Evolutionary conservation across 2,888 invertebrate species (phyloP).

Genomic region (Temnothorax unifasciatus): DNA sequence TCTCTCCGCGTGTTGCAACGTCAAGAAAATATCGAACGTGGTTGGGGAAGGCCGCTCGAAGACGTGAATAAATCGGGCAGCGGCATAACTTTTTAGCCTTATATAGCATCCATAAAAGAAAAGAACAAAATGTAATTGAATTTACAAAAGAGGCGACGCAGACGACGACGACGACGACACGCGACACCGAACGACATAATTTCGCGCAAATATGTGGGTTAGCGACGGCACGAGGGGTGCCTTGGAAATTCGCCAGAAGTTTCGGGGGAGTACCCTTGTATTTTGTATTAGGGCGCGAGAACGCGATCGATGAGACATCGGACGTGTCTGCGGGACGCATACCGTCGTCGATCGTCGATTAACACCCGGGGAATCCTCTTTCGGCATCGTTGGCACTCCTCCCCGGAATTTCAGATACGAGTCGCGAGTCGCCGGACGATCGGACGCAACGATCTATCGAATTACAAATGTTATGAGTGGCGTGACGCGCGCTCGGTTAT

Average conservation of each 20-base stretch:
- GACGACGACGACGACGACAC: conserved; percentile 31
- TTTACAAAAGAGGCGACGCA: conserved; percentile 19
- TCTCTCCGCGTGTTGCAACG: neutral
- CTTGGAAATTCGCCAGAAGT: conserved; percentile 71
- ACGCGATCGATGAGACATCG: conserved; percentile 60
- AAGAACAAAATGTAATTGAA: conserved; percentile 28
- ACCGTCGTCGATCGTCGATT: conserved; percentile 52
- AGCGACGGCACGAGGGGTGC: conserved; percentile 62
- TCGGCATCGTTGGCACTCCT: neutral
- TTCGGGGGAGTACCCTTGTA: conserved; percentile 22
- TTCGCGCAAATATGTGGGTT: conserved; percentile 71
- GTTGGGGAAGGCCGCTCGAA: neutral
- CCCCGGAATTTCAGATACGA: neutral
- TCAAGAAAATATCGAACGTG: neutral
- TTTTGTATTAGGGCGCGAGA: conserved; percentile 48
- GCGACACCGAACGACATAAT: conserved; percentile 64
- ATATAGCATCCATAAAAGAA: neutral
- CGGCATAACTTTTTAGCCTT: neutral
- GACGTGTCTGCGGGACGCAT: conserved; percentile 52
- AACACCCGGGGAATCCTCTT: neutral
- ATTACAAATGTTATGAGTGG: conserved; percentile 28
- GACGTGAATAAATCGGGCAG: conserved; percentile 11
- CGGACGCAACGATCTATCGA: neutral
- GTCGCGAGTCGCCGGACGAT: neutral
- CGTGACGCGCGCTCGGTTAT: conserved; percentile 24